Conservation (phyloP, 2,888 invertebrate genomes). For the Polietes domitor region DNA sequence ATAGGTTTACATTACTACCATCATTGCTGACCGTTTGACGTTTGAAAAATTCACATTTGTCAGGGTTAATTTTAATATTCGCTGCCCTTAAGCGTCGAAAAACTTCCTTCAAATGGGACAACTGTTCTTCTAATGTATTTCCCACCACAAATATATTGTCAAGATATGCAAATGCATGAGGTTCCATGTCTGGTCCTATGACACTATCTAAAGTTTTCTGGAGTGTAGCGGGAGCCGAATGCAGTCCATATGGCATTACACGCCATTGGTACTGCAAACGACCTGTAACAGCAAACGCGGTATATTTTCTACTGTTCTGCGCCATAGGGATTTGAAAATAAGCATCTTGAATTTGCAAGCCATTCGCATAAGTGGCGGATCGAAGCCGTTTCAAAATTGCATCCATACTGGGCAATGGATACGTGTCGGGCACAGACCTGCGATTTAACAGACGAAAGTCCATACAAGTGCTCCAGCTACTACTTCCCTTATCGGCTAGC, state of each 20-base stretch:
- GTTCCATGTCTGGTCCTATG: no score
- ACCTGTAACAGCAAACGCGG: constrained; percentile 19
- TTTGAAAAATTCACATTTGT: neutral
- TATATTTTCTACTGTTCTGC: constrained; percentile 16
- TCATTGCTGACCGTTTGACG: neutral
- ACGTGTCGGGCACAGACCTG: constrained; percentile 34
- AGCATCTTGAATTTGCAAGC: constrained; percentile 31
- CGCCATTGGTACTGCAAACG: constrained; percentile 4
- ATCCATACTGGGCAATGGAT: constrained; percentile 29
- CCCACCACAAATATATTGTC: neutral
- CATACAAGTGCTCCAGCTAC: constrained; percentile 40
- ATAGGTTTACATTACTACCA: no score
- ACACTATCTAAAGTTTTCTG: neutral
- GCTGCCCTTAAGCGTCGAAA: constrained; percentile 2
- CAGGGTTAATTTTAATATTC: constrained; percentile 16
- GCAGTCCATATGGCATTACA: constrained; percentile 5
- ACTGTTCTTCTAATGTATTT: neutral
- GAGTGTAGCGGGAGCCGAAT: neutral
- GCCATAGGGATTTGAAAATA: constrained; percentile 28
- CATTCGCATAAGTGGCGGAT: constrained; percentile 31
- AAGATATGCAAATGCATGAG: constrained; percentile 22
- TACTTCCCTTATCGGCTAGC: constrained; percentile 23
- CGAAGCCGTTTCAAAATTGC: constrained; percentile 34
- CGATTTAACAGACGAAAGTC: constrained; percentile 44
- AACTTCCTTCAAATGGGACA: neutral